Conservation (phyloP, 1,140 invertebrate species). For the Laupala kohalensis region DNA sequence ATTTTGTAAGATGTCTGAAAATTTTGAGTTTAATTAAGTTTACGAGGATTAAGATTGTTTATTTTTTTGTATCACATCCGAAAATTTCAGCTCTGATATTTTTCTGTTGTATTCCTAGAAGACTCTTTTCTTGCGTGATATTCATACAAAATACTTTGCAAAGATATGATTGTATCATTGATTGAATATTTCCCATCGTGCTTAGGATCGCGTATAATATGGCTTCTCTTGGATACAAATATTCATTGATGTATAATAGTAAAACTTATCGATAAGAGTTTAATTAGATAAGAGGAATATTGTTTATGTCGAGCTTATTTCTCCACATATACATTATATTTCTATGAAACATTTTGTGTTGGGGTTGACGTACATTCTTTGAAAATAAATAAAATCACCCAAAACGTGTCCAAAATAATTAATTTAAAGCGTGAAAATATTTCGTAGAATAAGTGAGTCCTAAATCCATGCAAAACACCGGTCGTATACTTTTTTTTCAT, state of each 20-base stretch:
- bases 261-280: not conserved
- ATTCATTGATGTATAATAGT: not conserved
- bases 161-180: no score
- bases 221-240: not conserved
- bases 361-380: no score
- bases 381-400: no score
- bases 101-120: not conserved
- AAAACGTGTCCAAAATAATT: no score
- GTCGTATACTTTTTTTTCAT: no score
- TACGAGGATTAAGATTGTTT: not conserved
- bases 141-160: not conserved
- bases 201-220: no score
- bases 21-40: not conserved
- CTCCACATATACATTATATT: no score
- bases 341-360: no score
- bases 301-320: not conserved
- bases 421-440: no score
- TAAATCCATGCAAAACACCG: no score
- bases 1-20: not conserved
- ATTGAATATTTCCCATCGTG: no score
- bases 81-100: not conserved
- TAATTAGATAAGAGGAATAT: not conserved
- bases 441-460: no score
- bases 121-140: not conserved
- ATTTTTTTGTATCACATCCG: not conserved